A percentile compares a stretch with the other conserved stretches of the same genome.
Conservation (phyloP, 1,140 invertebrate species). For the Bombus confusus region DNA sequence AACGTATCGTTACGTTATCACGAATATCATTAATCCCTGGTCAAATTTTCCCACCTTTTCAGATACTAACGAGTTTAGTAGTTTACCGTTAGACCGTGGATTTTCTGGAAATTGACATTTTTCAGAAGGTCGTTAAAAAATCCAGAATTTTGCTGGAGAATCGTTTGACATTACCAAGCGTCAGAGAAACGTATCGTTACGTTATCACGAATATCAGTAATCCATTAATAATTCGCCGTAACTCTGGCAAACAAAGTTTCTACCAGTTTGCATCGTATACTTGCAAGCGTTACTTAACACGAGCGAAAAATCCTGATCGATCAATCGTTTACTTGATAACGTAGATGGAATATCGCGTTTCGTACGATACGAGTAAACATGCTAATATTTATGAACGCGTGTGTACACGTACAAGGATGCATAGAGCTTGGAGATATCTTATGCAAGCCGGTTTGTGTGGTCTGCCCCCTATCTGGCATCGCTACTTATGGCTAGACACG, state of each 20-base stretch:
- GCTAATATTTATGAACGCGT: background rate
- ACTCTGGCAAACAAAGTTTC: background rate
- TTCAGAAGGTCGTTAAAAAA: no score
- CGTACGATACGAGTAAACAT: background rate
- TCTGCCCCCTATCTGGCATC: conserved; percentile 54
- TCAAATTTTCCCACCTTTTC: no score
- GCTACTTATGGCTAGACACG: conserved; percentile 68
- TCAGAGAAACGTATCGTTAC: no score
- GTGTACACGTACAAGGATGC: background rate
- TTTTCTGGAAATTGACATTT: no score
- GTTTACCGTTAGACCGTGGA: no score
- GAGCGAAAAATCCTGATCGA: background rate
- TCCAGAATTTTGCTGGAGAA: no score
- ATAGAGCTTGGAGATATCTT: conserved; percentile 19
- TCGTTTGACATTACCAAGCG: no score
- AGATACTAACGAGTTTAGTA: no score
- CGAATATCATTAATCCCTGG: no score
- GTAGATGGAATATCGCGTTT: background rate
- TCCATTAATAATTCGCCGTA: no score
- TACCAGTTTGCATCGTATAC: background rate
- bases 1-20: no score
- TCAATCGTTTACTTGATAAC: background rate
- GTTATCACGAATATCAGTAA: no score
- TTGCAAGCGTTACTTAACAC: background rate
- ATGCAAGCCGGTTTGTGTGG: conserved; percentile 1